A percentile compares a stretch with the other conserved stretches of the same genome.
phyloP scores from a whole-genome alignment of 2,113 vertebrate species.

The Hydrochoerus hydrochaeris region DNA sequence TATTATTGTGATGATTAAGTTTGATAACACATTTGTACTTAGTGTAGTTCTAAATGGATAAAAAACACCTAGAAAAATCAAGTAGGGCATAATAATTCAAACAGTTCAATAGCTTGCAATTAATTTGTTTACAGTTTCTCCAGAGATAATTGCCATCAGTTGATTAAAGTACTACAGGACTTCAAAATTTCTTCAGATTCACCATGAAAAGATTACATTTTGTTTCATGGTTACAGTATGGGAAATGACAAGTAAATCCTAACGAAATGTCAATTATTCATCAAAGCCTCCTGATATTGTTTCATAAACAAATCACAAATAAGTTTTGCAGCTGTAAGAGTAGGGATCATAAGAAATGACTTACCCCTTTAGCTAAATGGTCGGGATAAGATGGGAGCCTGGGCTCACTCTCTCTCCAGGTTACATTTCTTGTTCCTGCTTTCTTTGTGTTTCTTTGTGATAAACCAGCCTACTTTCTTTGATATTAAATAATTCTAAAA shows the following conservation, averaged over 20 bases:
- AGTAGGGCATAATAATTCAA: neutral
- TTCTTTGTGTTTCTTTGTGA: slow-evolving; percentile 12
- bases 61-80: slow-evolving; percentile 22
- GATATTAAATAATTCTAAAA: slow-evolving; percentile 8
- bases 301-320: slow-evolving; percentile 16
- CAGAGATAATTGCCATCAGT: neutral
- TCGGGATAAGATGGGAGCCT: neutral
- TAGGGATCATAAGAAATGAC: neutral
- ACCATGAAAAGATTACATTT: neutral
- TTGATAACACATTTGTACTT: neutral
- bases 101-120: neutral
- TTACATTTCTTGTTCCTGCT: neutral
- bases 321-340: neutral
- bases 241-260: slow-evolving; percentile 25
- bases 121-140: neutral
- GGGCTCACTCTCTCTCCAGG: neutral
- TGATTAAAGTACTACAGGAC: neutral
- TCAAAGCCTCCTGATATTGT: neutral
- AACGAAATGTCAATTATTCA: slow-evolving; percentile 19
- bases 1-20: neutral
- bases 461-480: neutral
- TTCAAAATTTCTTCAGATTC: neutral
- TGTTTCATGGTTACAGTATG: neutral
- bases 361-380: neutral
- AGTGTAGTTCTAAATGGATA: neutral